Evolutionary conservation across 2,113 vertebrate species (phyloP).

Genomic region (Mystacornis crossleyi): DNA sequence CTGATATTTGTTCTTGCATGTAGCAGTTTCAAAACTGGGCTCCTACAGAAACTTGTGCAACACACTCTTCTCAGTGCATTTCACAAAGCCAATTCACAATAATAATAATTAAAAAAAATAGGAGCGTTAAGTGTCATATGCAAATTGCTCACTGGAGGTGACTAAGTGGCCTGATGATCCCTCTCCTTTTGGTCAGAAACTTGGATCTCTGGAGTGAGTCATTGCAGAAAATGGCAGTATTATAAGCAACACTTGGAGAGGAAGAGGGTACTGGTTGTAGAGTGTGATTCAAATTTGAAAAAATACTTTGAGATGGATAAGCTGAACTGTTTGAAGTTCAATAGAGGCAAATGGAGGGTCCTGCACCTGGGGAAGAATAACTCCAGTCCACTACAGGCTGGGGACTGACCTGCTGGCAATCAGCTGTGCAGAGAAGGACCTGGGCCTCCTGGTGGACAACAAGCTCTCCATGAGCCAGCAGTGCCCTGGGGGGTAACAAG

Average conservation of each 20-base stretch:
- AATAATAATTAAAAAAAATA: neutral
- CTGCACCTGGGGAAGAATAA: neutral
- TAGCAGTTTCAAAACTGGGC: neutral
- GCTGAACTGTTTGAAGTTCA: neutral
- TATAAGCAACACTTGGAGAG: neutral
- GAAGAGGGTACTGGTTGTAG: neutral
- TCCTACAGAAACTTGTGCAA: neutral
- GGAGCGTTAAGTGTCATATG: neutral
- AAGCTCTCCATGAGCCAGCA: neutral
- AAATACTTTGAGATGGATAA: neutral
- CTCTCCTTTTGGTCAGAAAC: neutral
- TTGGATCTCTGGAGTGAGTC: rapidly evolving
- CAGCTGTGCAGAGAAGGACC: neutral
- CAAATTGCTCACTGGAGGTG: neutral
- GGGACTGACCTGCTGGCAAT: neutral
- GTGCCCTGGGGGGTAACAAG: neutral
- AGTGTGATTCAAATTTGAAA: neutral
- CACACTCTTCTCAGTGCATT: neutral
- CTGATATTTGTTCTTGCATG: neutral
- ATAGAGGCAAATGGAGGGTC: neutral
- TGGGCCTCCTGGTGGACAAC: neutral
- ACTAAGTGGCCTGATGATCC: neutral
- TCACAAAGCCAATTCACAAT: neutral
- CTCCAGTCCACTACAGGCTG: neutral
- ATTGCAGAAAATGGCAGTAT: neutral